Evolutionary conservation across 1,140 invertebrate genomes (phyloP).

Genomic region (Brachionus rubens): DNA sequence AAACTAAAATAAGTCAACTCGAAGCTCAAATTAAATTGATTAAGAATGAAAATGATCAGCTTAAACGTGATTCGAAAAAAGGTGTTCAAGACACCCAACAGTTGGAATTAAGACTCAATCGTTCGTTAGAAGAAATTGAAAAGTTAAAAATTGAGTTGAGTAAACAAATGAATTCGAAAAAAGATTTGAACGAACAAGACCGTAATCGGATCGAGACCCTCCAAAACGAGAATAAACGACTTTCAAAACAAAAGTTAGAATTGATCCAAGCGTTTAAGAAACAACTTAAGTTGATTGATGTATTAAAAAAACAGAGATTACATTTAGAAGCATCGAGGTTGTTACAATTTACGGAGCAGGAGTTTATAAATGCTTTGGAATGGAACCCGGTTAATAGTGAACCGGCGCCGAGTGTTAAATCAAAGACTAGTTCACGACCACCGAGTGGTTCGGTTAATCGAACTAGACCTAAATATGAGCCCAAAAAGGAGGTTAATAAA

Average conservation of each 20-base stretch:
- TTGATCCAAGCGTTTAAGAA: conserved; percentile 61
- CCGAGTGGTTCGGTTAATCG: not conserved
- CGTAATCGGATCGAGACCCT: conserved; percentile 57
- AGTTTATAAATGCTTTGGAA: conserved; percentile 60
- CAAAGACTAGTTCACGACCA: not conserved
- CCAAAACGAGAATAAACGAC: conserved; percentile 56
- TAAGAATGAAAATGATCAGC: conserved; percentile 55
- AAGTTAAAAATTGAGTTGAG: conserved; percentile 57
- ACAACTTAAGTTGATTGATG: conserved; percentile 62
- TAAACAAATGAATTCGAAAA: conserved; percentile 54
- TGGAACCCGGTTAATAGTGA: conserved; percentile 49
- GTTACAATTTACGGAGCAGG: conserved; percentile 60
- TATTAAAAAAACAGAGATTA: conserved; percentile 62
- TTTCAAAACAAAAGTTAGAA: conserved; percentile 62
- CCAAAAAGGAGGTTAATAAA: no score
- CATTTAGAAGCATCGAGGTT: conserved; percentile 62
- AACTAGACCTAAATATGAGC: no score
- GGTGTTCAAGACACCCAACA: conserved; percentile 54
- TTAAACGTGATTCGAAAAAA: conserved; percentile 58
- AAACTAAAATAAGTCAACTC: conserved; percentile 52
- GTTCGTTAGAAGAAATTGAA: conserved; percentile 60
- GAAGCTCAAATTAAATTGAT: conserved; percentile 53
- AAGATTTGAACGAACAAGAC: conserved; percentile 56
- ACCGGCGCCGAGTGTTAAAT: not conserved
- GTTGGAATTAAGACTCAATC: conserved; percentile 58